Evolutionary conservation across 1,140 invertebrate genomes (phyloP).

Genomic region (Pollicipes pollicipes): DNA sequence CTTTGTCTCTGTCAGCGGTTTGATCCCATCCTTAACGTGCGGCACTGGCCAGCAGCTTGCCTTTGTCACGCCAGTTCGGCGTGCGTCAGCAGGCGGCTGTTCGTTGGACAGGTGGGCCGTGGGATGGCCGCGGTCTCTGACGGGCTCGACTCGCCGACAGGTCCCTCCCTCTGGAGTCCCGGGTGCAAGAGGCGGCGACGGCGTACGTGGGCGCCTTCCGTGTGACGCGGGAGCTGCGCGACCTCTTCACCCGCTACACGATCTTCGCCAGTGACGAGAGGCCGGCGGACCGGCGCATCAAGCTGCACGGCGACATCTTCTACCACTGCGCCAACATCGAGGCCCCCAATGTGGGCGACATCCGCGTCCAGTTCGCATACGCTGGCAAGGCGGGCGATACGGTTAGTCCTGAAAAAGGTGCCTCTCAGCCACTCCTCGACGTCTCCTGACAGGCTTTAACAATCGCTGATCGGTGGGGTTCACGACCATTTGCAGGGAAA

Average conservation of each 20-base stretch:
- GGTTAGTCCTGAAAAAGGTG: slow-evolving; percentile 29
- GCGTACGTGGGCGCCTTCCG: slow-evolving; percentile 35
- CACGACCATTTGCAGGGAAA: slow-evolving; percentile 1
- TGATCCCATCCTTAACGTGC: no score
- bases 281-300: slow-evolving; percentile 57
- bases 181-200: no score
- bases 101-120: no score
- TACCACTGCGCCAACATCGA: slow-evolving; percentile 66
- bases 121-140: no score
- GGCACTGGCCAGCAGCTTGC: no score
- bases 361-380: slow-evolving; percentile 63
- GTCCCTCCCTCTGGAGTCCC: no score
- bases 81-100: no score
- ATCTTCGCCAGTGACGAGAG: slow-evolving; percentile 65
- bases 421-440: slow-evolving; percentile 6
- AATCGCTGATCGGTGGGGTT: not conserved
- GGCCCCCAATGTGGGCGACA: slow-evolving; percentile 61
- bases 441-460: not conserved
- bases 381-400: slow-evolving; percentile 54
- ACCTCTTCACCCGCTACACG: slow-evolving; percentile 53
- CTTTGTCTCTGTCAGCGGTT: no score
- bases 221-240: slow-evolving; percentile 42
- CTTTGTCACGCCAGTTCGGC: no score
- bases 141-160: no score
- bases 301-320: slow-evolving; percentile 66